phyloP scores from a whole-genome alignment of 2,113 vertebrate species.

The Theristicus caerulescens region DNA sequence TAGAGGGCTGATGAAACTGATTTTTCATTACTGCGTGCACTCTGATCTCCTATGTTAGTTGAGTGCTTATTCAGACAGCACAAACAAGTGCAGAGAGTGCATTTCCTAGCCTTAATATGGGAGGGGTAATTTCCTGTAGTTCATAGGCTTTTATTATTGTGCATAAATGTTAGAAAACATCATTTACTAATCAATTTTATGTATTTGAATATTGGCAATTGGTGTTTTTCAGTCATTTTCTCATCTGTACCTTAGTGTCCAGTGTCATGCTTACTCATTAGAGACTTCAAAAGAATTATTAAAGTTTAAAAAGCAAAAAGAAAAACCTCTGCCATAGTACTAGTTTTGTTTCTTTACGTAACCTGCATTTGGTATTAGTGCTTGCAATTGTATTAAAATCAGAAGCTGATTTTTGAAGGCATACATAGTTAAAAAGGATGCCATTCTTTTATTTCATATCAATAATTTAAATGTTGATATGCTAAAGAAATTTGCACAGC shows the following conservation, averaged over 20 bases:
- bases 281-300: conserved; percentile 68
- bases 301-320: conserved; percentile 57
- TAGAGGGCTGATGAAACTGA: conserved; percentile 67
- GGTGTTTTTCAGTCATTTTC: conserved; percentile 76
- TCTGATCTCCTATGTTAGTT: conserved; percentile 48
- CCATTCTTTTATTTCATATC: conserved; percentile 77
- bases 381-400: conserved; percentile 82
- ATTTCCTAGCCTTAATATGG: conserved; percentile 82
- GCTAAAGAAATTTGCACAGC: conserved; percentile 91
- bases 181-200: conserved; percentile 73
- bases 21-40: conserved; percentile 62
- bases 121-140: conserved; percentile 73
- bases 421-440: conserved; percentile 68
- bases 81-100: conserved; percentile 71
- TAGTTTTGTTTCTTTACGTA: conserved; percentile 78
- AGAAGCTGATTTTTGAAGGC: conserved; percentile 72
- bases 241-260: conserved; percentile 75
- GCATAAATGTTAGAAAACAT: conserved; percentile 76
- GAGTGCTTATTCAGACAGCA: conserved; percentile 76
- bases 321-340: conserved; percentile 67
- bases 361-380: conserved; percentile 79
- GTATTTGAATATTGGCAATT: conserved; percentile 77
- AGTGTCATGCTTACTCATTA: conserved; percentile 77
- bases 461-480: conserved; percentile 80
- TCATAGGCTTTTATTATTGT: conserved; percentile 75